These are phyloP conservation scores for Phengaris alcon DNA, from an alignment of 2,888 invertebrate genomes.

Conservation along the genomic window DNA sequence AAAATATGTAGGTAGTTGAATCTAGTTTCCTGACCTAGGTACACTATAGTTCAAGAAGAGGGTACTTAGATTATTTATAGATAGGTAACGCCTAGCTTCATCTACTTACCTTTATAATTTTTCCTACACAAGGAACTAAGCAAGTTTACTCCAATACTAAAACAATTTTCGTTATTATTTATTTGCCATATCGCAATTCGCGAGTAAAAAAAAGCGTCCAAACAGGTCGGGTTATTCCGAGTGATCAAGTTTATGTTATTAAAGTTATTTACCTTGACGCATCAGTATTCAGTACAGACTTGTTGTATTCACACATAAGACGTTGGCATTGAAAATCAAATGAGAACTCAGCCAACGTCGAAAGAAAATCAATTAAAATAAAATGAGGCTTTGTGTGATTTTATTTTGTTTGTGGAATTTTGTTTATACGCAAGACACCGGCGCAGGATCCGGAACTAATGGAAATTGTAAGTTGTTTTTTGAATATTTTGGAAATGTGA, in stretches of 20 bases:
- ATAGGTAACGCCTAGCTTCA: too few species aligned
- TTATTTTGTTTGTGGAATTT: slow-evolving; percentile 49
- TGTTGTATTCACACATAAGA: slow-evolving; percentile 37
- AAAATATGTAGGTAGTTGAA: too few species aligned
- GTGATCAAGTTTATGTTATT: slow-evolving; percentile 33
- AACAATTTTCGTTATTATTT: background rate
- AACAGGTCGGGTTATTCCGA: slow-evolving; percentile 33
- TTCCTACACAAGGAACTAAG: too few species aligned
- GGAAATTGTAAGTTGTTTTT: slow-evolving; percentile 59
- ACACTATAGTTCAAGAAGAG: too few species aligned
- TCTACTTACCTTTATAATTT: too few species aligned
- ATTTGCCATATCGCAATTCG: background rate
- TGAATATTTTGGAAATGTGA: background rate
- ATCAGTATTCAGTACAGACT: slow-evolving; percentile 41
- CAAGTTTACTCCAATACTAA: background rate
- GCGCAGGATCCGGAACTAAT: slow-evolving; percentile 56
- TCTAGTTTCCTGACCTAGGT: too few species aligned
- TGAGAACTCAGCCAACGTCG: background rate
- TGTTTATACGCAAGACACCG: slow-evolving; percentile 53
- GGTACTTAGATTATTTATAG: too few species aligned
- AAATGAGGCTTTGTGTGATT: slow-evolving; percentile 50
- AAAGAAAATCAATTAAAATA: slow-evolving; percentile 37
- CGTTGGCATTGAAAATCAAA: slow-evolving; percentile 34
- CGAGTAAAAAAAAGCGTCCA: slow-evolving; percentile 22
- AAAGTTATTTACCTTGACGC: slow-evolving; percentile 40